Conservation (phyloP, 2,797 vertebrate species). For the Leucoraja ocellata region DNA sequence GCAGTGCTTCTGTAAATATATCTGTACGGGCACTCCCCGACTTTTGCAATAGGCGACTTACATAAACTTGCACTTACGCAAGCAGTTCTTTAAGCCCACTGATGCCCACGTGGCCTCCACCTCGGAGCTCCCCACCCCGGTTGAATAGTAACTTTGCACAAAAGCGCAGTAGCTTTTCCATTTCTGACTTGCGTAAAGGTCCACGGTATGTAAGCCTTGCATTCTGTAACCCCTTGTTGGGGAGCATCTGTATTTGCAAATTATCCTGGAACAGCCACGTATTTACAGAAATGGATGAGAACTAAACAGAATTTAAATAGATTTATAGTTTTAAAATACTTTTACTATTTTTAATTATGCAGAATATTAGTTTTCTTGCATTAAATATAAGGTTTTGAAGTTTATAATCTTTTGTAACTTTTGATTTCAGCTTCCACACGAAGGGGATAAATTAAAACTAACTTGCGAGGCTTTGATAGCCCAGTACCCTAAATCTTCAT, state of each 20-base stretch:
- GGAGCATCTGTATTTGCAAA: background rate
- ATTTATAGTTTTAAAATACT: background rate
- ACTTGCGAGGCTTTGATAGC: slow-evolving; percentile 72
- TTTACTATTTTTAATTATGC: background rate
- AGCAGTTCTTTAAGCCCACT: too few relatives aligned
- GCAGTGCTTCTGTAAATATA: background rate
- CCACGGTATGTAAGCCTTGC: too few relatives aligned
- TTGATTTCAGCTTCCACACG: slow-evolving; percentile 66
- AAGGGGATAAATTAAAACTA: slow-evolving; percentile 67
- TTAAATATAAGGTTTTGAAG: too few relatives aligned
- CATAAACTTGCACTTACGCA: too few relatives aligned
- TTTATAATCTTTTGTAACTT: background rate
- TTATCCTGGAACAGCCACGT: background rate
- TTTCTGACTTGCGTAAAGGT: too few relatives aligned
- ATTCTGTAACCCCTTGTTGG: too few relatives aligned
- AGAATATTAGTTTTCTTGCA: background rate
- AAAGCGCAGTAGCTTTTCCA: too few relatives aligned
- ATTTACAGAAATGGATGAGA: background rate
- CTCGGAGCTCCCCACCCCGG: too few relatives aligned
- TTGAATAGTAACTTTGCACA: too few relatives aligned
- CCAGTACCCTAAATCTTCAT: slow-evolving; percentile 66
- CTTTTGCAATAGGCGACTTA: too few relatives aligned
- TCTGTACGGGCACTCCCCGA: too few relatives aligned
- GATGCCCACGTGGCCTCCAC: too few relatives aligned
- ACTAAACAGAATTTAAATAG: background rate